Evolutionary conservation across 2,888 invertebrate genomes (phyloP).

Genomic region (Drosophila cracens): DNA sequence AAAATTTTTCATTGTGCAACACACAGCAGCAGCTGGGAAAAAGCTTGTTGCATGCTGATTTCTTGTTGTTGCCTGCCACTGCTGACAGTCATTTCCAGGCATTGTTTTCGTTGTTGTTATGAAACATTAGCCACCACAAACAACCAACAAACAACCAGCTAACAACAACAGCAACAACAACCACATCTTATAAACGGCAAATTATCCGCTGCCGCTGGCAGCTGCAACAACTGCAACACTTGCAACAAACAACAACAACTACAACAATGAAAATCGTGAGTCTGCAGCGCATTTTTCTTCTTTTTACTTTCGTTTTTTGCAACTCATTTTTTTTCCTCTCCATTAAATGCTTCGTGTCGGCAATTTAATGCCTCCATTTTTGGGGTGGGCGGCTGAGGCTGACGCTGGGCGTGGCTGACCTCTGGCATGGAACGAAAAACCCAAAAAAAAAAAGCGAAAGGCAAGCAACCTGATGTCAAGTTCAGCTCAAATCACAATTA

Average conservation of each 20-base stretch:
- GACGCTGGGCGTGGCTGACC: constrained; percentile 57
- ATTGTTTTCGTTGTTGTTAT: constrained; percentile 79
- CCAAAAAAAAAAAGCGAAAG: constrained; percentile 66
- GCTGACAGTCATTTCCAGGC: constrained; percentile 76
- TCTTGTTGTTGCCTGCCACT: constrained; percentile 43
- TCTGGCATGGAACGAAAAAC: constrained; percentile 38
- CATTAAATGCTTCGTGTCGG: constrained; percentile 50
- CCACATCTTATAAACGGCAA: constrained; percentile 52
- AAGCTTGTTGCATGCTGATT: constrained; percentile 43
- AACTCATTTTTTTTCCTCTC: constrained; percentile 27
- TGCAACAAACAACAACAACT: background rate
- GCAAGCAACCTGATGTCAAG: constrained; percentile 50
- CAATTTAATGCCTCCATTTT: constrained; percentile 57
- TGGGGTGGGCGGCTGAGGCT: background rate
- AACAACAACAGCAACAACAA: constrained; percentile 31
- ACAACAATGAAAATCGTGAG: constrained; percentile 56
- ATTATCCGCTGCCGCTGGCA: constrained; percentile 51
- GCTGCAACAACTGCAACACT: constrained; percentile 25
- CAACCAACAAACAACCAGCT: constrained; percentile 26
- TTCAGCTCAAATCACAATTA: constrained; percentile 43
- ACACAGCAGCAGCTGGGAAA: constrained; percentile 45
- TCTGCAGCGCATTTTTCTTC: constrained; percentile 35
- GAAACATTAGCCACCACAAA: constrained; percentile 70
- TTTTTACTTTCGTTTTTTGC: constrained; percentile 54
- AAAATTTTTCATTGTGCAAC: constrained; percentile 42